Evolutionary conservation across 2,888 invertebrate species (phyloP), one percentile per base, ranked within the genome.

Genomic region (Tipula confusa): DNA sequence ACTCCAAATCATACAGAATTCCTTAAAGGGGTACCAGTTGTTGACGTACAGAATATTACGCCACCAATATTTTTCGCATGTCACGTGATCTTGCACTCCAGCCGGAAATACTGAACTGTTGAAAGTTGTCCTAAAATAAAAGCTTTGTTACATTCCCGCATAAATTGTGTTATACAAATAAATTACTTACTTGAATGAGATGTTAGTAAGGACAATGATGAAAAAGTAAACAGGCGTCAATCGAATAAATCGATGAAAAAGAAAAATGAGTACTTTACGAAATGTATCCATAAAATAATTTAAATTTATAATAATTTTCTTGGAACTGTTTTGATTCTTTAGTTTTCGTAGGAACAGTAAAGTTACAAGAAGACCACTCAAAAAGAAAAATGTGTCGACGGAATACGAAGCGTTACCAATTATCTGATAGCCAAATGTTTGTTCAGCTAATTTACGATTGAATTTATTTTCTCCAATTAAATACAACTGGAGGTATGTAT

Each of bases 331-430:
- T 64, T 64, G 64, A 64, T 18, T 24, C 92, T 92, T 88, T 91
- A 93, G 83, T 48, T 93, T 92, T 86, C 93, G 91, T 86, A 95
- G 91, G 87, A 93, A 95, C 5, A 94, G 91, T 84, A 95, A 91
- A 0, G 95, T 93, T 48, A 95, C 93, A 84, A 95, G 90, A 80
- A 95, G 90, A 3, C 95, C 95, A 94, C 95, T 95, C 86, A 96
- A 95, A 86, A 95, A 95, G 90, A 96, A 96, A 90, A 96, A 96
- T 4, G 95, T 95, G 87, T 96, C 96, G 79, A 96, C 96, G 82
- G 96, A 95, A 88, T 95, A 95, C 5, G 95, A 95, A 0, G 95
- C 96, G 88, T 96, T 96, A 84, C 95, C 94, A 84, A 96, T 93
- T 0, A 95, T 93, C 88, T 96, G 96, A 89, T 95, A 96, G 89